Percentiles rank a stretch among this genome's conserved stretches.
Evolutionary conservation across 2,113 vertebrate species (phyloP).

Genomic region (Micronycteris hirsuta): DNA sequence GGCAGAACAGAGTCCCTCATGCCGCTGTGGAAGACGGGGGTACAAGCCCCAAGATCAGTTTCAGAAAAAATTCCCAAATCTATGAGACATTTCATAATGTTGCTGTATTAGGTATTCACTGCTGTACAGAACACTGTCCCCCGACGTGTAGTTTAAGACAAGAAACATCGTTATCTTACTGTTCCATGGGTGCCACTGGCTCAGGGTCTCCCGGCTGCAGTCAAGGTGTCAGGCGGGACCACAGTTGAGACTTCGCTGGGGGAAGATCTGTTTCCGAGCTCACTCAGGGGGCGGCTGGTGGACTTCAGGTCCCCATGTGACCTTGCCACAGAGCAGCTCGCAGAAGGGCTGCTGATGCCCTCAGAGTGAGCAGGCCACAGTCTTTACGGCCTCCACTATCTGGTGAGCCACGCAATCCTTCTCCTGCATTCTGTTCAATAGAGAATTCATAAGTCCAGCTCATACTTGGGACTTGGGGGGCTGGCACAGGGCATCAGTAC

Average conservation of each 20-base stretch:
- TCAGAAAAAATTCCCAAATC: neutral
- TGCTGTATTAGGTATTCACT: neutral
- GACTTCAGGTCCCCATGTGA: fast-evolving
- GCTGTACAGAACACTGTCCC: neutral
- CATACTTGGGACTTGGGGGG: fast-evolving
- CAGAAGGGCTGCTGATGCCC: neutral
- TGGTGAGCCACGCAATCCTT: neutral
- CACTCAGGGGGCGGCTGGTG: neutral
- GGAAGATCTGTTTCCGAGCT: neutral
- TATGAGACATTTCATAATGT: neutral
- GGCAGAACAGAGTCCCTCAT: neutral
- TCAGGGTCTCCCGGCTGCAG: neutral
- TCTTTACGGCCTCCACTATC: neutral
- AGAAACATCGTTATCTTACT: neutral
- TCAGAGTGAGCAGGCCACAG: neutral
- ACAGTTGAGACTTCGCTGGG: neutral
- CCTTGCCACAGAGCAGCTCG: neutral
- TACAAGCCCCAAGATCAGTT: neutral
- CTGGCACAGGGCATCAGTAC: neutral
- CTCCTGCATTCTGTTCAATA: neutral
- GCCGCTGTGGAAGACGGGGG: neutral
- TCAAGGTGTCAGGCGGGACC: neutral
- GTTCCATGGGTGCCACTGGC: neutral
- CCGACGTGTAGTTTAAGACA: neutral
- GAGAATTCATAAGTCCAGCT: neutral